These are phyloP conservation scores for Crotophaga sulcirostris DNA, from an alignment of 2,113 vertebrate species.

Conservation along the genomic window DNA sequence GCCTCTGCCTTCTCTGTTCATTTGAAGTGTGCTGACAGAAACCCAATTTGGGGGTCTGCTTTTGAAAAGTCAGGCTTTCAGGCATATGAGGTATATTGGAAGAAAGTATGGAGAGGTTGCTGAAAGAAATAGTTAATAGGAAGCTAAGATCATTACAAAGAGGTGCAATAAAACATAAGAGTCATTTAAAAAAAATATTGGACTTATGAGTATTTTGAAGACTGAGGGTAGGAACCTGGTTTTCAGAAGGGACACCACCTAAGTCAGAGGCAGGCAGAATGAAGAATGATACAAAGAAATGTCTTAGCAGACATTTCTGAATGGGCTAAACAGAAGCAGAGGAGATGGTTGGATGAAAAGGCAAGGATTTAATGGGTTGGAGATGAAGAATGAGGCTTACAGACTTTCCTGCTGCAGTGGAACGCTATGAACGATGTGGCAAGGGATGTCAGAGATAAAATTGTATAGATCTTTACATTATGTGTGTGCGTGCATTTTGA, in stretches of 20 bases:
- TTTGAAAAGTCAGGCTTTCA: neutral
- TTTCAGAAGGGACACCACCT: neutral
- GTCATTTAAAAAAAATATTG: neutral
- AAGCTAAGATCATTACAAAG: neutral
- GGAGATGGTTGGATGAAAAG: neutral
- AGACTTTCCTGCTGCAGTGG: neutral
- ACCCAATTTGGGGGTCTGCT: neutral
- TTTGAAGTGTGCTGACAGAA: neutral
- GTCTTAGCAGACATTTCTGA: neutral
- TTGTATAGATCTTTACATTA: neutral
- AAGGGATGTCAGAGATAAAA: neutral
- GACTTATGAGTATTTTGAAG: neutral
- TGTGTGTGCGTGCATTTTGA: neutral
- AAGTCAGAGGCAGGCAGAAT: neutral
- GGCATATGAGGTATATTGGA: neutral
- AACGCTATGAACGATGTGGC: neutral
- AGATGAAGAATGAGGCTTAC: neutral
- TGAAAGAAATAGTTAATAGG: neutral
- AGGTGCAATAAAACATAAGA: neutral
- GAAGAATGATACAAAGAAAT: neutral
- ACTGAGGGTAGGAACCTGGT: neutral
- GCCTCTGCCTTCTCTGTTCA: neutral
- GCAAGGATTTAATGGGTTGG: neutral
- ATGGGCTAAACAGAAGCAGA: neutral
- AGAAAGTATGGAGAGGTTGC: neutral